A percentile compares a stretch with the other conserved stretches of the same genome.
Evolutionary conservation across 2,888 invertebrate genomes (phyloP).

Genomic region (Eucriotettix oculatus): DNA sequence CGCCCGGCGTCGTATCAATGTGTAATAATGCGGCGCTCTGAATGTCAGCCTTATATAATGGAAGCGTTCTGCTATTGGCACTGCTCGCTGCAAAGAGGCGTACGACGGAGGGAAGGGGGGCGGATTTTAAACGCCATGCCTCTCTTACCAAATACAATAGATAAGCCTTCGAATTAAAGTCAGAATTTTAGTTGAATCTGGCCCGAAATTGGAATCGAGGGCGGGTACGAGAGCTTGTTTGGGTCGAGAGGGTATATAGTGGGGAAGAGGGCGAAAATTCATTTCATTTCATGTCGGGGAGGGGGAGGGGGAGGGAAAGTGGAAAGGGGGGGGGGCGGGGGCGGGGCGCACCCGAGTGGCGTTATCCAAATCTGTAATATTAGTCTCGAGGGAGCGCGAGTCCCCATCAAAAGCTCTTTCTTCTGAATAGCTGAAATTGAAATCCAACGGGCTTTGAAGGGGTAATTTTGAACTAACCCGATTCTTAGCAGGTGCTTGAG

Average conservation of each 20-base stretch:
- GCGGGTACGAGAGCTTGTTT: conserved; percentile 2
- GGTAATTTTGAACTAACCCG: conserved; percentile 15
- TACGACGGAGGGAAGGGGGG: neutral
- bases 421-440: conserved; percentile 13
- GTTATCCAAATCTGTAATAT: conserved; percentile 13
- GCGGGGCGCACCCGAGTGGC: conserved; percentile 5
- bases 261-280: conserved; percentile 10
- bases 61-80: conserved; percentile 3
- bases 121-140: conserved; percentile 11
- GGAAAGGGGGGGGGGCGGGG: conserved; percentile 1
- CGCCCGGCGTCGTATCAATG: conserved; percentile 2
- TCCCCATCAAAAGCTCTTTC: conserved; percentile 11
- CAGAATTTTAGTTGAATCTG: conserved; percentile 13
- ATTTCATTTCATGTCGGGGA: conserved; percentile 13
- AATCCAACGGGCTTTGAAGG: conserved; percentile 13
- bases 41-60: neutral
- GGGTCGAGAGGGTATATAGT: conserved; percentile 1
- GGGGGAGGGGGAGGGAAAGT: neutral
- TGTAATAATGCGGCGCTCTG: conserved; percentile 8
- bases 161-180: conserved; percentile 26
- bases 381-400: conserved; percentile 6
- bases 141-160: conserved; percentile 24
- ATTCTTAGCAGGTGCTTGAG: conserved; percentile 8
- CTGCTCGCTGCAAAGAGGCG: conserved; percentile 12
- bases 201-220: conserved; percentile 11